Evolutionary conservation across 2,797 vertebrate species (phyloP), one percentile per base, ranked within the genome.

Genomic region (Lepus oiostolus): DNA sequence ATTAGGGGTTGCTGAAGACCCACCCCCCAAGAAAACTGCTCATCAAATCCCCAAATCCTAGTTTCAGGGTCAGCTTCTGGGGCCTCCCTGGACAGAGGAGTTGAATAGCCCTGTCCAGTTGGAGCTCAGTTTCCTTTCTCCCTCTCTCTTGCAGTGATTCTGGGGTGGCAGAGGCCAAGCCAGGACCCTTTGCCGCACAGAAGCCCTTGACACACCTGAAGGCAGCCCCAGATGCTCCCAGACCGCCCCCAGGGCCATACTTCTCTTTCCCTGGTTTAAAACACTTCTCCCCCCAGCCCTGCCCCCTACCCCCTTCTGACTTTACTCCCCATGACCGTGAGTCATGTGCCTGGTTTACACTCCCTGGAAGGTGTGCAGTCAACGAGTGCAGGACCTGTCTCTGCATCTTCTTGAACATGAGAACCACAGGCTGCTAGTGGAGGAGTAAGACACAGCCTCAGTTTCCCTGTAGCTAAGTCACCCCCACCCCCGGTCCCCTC

Each of bases 41-140:
- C 3, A 19, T 0, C 21, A 12, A 28, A 50, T 5, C 58, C 17
- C 68, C 42, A 28, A 28, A 35, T n/a, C 28, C 76, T 85, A n/a
- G 2, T 7, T 32, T 75, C 32, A 16, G 52, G 75, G 28, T 13
- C 4, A 0, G 68, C 38, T 75, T 35, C 32, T 5, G 0, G 47
- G 6, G 5, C 11, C 28, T 9, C 3, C 32, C 7, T 14, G 24
- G n/a, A 76, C 72, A n/a, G 42, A 30, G 65, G 0, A 14, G 16
- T 13, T 13, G 0, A 35, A 21, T 30, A 7, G 14, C 10, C 22
- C 30, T 0, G 38, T 30, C 10, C 21, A 13, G 50, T 10, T 13
- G 2, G 19, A 60, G 10, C 4, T 16, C 30, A 68, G 42, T 17
- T 47, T 22, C 47, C 52, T 68, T 32, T 32, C 19, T 2, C 12